Evolutionary conservation across 2,888 invertebrate species (phyloP).

Genomic region (Ommatoiulus sabulosus): DNA sequence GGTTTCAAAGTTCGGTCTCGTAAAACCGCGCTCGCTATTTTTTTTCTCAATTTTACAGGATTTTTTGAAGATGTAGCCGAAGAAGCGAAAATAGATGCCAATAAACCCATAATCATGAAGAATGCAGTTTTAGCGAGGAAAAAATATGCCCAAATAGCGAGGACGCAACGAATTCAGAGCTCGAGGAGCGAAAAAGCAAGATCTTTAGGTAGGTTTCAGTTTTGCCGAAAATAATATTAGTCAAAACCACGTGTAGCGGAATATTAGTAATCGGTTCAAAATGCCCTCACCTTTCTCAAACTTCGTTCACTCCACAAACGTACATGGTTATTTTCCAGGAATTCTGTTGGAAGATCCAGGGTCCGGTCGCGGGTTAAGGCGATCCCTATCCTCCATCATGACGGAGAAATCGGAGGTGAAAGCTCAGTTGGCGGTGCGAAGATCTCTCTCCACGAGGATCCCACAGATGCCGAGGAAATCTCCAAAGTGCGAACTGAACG

Average conservation of each 20-base stretch:
- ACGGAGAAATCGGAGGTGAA: constrained; percentile 1
- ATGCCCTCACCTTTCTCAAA: too few species aligned
- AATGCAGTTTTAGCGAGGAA: constrained; percentile 67
- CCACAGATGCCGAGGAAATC: constrained; percentile 14
- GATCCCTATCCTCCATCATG: constrained; percentile 55
- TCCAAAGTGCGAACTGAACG: neutral
- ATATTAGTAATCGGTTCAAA: too few species aligned
- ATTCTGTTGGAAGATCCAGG: constrained; percentile 37
- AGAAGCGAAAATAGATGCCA: constrained; percentile 68
- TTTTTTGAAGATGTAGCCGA: constrained; percentile 70
- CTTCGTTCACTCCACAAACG: neutral
- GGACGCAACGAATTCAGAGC: constrained; percentile 53
- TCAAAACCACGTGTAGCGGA: neutral
- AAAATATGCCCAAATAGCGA: constrained; percentile 57
- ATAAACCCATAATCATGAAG: constrained; percentile 67
- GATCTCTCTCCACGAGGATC: constrained; percentile 49
- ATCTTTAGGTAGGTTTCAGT: constrained; percentile 55
- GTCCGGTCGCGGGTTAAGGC: constrained; percentile 15
- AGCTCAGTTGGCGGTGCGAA: neutral
- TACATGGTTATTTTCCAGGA: neutral
- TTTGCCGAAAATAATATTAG: too few species aligned
- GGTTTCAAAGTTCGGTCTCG: too few species aligned
- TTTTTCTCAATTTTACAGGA: constrained; percentile 63
- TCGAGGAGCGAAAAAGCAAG: constrained; percentile 56
- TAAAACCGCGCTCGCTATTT: too few species aligned